phyloP scores from a whole-genome alignment of 2,888 invertebrate species.

The Halocaridina rubra region DNA sequence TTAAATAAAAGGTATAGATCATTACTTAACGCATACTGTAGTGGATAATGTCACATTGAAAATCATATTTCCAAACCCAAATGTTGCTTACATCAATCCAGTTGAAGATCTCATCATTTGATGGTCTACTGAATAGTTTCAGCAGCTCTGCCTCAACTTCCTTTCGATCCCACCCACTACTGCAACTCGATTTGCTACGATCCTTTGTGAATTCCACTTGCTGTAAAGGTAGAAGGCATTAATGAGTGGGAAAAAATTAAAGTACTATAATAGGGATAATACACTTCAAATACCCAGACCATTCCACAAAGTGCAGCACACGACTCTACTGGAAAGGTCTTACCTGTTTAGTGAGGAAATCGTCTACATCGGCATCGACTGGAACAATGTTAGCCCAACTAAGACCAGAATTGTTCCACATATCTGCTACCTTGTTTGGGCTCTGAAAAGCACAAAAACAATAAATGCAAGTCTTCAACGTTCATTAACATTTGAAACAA shows the following conservation, averaged over 20 bases:
- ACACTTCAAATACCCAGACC: not conserved
- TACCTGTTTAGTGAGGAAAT: slow-evolving; percentile 30
- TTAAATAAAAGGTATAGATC: too few relatives aligned
- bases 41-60: too few relatives aligned
- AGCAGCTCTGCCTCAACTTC: slow-evolving; percentile 50
- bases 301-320: not conserved
- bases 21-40: too few relatives aligned
- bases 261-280: not conserved
- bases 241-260: not conserved
- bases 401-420: slow-evolving; percentile 53
- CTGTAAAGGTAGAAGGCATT: not conserved
- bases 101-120: slow-evolving; percentile 56
- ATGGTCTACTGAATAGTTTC: slow-evolving; percentile 53
- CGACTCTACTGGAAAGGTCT: not conserved
- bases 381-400: slow-evolving; percentile 42
- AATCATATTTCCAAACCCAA: too few relatives aligned
- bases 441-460: slow-evolving; percentile 6
- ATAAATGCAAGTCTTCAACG: too few relatives aligned
- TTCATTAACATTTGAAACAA: not conserved
- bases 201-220: slow-evolving; percentile 47
- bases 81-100: slow-evolving; percentile 58
- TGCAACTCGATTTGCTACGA: slow-evolving; percentile 27
- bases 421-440: slow-evolving; percentile 49
- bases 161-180: slow-evolving; percentile 43
- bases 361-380: slow-evolving; percentile 22